Percentiles rank a stretch among this genome's conserved stretches.
These are phyloP conservation scores for Panulirus ornatus DNA, from an alignment of 1,140 invertebrate species.

Conservation along the genomic window DNA sequence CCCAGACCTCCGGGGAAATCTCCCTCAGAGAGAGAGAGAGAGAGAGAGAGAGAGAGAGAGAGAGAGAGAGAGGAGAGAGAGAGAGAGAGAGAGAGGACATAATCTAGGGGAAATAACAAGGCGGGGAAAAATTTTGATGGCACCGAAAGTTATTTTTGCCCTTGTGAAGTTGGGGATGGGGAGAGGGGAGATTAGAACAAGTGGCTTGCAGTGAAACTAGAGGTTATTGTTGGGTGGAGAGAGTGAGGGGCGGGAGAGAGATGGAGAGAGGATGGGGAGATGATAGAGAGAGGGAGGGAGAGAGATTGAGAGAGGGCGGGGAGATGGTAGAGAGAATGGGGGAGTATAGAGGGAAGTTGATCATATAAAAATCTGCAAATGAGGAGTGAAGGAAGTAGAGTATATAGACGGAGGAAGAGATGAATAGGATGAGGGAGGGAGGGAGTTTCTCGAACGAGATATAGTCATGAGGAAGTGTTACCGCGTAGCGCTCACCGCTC, in stretches of 20 bases:
- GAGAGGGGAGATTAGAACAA: neutral
- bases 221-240: neutral
- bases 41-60: no score
- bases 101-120: no score
- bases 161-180: neutral
- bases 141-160: neutral
- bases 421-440: no score
- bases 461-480: no score
- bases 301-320: neutral
- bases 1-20: no score
- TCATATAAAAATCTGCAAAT: no score
- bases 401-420: no score
- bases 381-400: no score
- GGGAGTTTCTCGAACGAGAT: no score
- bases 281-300: constrained; percentile 1
- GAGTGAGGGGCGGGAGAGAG: neutral
- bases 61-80: neutral
- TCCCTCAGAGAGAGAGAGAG: no score
- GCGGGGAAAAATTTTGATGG: neutral
- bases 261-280: neutral
- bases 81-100: no score
- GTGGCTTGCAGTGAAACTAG: neutral
- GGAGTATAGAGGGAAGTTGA: neutral
- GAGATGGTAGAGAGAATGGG: neutral
- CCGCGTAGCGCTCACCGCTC: no score